A percentile compares a stretch with the other conserved stretches of the same genome.
Conservation (phyloP, 2,797 vertebrate species). For the Hyperoplus immaculatus region DNA sequence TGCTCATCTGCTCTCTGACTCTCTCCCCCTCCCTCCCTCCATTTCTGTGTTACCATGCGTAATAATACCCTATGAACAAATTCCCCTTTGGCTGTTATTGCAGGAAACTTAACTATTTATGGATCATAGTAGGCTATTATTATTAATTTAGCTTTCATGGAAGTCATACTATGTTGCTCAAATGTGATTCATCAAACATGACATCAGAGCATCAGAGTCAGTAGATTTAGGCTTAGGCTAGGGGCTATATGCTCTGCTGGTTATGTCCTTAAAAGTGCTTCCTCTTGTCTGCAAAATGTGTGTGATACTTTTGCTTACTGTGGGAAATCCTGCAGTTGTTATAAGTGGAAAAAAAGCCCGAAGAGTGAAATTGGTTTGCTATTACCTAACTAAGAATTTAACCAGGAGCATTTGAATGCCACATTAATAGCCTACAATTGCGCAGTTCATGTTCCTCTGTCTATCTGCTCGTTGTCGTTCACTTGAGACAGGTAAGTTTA, state of each 20-base stretch:
- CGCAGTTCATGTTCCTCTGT: slow-evolving; percentile 46
- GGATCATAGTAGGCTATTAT: background rate
- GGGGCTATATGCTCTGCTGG: background rate
- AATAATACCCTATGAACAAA: background rate
- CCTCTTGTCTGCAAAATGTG: background rate
- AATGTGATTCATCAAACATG: slow-evolving; percentile 8
- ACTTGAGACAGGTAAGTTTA: slow-evolving; percentile 41
- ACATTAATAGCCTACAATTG: slow-evolving; percentile 26
- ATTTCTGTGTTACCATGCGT: background rate
- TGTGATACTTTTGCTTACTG: background rate
- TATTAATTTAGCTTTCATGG: background rate
- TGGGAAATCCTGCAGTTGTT: background rate
- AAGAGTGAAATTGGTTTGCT: background rate
- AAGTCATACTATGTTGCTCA: background rate
- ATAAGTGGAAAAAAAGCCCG: background rate
- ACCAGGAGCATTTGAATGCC: slow-evolving; percentile 51
- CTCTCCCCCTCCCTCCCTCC: slow-evolving; percentile 12
- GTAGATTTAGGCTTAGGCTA: background rate
- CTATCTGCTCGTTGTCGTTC: background rate
- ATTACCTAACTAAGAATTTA: accelerated
- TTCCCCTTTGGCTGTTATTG: background rate
- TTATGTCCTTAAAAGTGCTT: slow-evolving; percentile 3
- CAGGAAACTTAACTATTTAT: background rate
- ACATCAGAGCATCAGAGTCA: slow-evolving; percentile 12
- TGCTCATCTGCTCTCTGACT: slow-evolving; percentile 23